A percentile compares a stretch with the other conserved stretches of the same genome.
phyloP scores from a whole-genome alignment of 2,797 vertebrate genomes.

The Gypaetus barbatus region DNA sequence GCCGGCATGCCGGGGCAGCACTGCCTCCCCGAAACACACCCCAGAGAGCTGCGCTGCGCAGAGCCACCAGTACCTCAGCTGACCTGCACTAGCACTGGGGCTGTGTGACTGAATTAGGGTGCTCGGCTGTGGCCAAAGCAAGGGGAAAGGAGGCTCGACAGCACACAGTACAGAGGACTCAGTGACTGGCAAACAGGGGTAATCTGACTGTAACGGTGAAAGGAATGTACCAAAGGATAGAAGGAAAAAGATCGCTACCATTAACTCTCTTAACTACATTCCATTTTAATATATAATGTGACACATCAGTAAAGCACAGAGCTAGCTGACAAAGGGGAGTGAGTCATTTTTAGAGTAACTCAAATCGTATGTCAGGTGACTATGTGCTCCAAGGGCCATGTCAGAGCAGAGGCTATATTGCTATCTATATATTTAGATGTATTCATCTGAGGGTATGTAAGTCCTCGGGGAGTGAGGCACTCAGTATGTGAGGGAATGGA shows the following conservation, averaged over 20 bases:
- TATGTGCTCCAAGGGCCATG: neutral
- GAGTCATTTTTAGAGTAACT: neutral
- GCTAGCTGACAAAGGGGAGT: neutral
- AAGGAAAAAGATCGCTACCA: neutral
- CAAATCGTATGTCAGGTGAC: neutral
- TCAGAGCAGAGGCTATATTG: neutral
- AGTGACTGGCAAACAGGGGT: neutral
- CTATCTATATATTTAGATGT: neutral
- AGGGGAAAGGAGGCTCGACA: neutral
- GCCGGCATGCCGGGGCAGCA: accelerated
- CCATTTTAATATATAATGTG: neutral
- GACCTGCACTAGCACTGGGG: neutral
- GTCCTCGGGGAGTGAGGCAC: neutral
- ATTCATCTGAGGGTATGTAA: neutral
- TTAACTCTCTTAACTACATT: neutral
- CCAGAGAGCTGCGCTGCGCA: accelerated
- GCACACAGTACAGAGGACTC: neutral
- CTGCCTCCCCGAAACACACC: accelerated
- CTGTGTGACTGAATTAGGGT: neutral
- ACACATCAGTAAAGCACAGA: accelerated
- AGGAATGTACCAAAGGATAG: neutral
- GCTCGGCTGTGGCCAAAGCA: neutral
- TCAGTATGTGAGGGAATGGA: neutral
- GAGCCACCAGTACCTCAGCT: neutral
- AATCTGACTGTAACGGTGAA: neutral